These are phyloP conservation scores for Pseudobourletiella spinata DNA, from an alignment of 1,140 invertebrate species.

Conservation along the genomic window DNA sequence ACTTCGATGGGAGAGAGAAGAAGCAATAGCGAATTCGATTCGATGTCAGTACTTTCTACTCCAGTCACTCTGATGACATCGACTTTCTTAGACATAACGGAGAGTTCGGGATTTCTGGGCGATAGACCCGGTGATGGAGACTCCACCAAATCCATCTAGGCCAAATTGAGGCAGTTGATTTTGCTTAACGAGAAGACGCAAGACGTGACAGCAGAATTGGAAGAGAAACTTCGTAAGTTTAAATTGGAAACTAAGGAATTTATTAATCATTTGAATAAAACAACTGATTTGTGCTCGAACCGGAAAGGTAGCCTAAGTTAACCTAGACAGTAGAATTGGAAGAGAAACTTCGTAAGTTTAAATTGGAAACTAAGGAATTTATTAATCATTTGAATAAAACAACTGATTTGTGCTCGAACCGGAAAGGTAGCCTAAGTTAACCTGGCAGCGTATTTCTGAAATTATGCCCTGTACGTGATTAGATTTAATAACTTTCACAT, in stretches of 20 bases:
- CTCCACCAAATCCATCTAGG: not conserved
- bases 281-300: no score
- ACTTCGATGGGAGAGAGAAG: not conserved
- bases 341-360: slow-evolving; percentile 16
- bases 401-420: no score
- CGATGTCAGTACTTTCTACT: not conserved
- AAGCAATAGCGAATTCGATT: not conserved
- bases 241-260: slow-evolving; percentile 16
- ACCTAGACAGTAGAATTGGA: no score
- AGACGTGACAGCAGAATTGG: slow-evolving; percentile 26
- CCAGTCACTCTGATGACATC: no score
- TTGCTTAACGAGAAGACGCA: slow-evolving; percentile 11
- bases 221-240: slow-evolving; percentile 20
- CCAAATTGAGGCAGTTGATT: slow-evolving; percentile 19
- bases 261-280: not conserved
- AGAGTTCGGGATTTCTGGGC: no score
- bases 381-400: not conserved
- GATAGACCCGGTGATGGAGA: no score
- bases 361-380: slow-evolving; percentile 16
- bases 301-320: no score
- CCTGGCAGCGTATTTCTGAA: no score
- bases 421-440: no score
- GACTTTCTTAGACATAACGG: not conserved
- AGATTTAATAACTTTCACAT: no score
- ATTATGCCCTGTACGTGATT: no score